A percentile compares a stretch with the other conserved stretches of the same genome.
Evolutionary conservation across 1,140 invertebrate species (phyloP).

Genomic region (Hetaerina americana): DNA sequence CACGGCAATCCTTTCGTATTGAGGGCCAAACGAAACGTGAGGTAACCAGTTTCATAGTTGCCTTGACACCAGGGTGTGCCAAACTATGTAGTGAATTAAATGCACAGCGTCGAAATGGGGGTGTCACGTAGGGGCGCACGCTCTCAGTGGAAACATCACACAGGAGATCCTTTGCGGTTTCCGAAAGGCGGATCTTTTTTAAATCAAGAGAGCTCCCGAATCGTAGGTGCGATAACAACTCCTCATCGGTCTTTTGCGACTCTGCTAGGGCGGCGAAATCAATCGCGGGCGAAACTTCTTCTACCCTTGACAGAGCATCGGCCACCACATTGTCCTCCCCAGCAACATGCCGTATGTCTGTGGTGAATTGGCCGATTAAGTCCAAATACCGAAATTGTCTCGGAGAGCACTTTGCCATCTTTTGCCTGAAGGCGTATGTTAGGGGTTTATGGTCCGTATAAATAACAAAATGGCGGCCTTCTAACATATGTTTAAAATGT

Average conservation of each 20-base stretch:
- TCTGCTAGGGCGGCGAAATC: too few species aligned
- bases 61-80: conserved; percentile 17
- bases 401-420: conserved; percentile 14
- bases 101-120: conserved; percentile 9
- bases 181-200: too few species aligned
- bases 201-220: too few species aligned
- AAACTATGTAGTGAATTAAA: conserved; percentile 21
- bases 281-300: too few species aligned
- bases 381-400: conserved; percentile 21
- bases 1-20: conserved; percentile 19
- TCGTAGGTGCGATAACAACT: too few species aligned
- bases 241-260: too few species aligned
- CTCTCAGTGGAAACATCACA: too few species aligned
- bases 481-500: conserved; percentile 24
- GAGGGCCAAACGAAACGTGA: conserved; percentile 30
- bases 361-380: conserved; percentile 27
- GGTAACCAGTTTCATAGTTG: conserved; percentile 22
- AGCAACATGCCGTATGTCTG: conserved; percentile 24
- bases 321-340: conserved; percentile 22
- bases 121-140: conserved; percentile 20
- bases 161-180: too few species aligned
- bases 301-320: conserved; percentile 11
- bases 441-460: conserved; percentile 26
- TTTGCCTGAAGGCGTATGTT: conserved; percentile 7
- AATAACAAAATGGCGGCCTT: conserved; percentile 21